phyloP scores from a whole-genome alignment of 2,797 vertebrate genomes.

The Gambelia wislizenii region DNA sequence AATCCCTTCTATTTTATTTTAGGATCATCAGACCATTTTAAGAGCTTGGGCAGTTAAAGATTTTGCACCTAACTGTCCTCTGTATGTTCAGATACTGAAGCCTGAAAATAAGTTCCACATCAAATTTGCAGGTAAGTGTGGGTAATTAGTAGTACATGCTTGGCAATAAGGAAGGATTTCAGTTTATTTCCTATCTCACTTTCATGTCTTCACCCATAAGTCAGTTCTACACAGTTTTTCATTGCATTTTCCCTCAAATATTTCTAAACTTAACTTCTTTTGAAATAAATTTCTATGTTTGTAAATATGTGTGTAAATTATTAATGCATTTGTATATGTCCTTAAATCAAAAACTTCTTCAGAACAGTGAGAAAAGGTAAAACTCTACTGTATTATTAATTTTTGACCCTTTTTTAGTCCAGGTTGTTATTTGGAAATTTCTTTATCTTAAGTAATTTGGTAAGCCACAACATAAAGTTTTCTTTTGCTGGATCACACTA shows the following conservation, averaged over 20 bases:
- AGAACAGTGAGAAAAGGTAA: not conserved
- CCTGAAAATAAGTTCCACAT: constrained; percentile 99
- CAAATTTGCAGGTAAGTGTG: constrained; percentile 94
- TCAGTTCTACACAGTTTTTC: not conserved
- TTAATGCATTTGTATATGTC: not conserved
- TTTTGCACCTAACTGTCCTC: constrained; percentile 97
- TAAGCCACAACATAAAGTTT: no score
- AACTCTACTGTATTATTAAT: not conserved
- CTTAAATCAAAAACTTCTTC: not conserved
- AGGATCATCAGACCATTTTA: constrained; percentile 99
- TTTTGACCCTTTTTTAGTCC: not conserved
- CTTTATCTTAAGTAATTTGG: not conserved
- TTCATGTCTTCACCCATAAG: not conserved
- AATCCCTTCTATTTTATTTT: constrained; percentile 52
- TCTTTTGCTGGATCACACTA: not conserved
- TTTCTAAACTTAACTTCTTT: not conserved
- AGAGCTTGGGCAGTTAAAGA: constrained; percentile 99
- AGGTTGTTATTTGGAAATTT: not conserved
- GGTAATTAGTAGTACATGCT: not conserved
- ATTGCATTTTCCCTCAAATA: no score
- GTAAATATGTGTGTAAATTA: not conserved
- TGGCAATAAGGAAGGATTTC: not conserved
- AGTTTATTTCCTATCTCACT: not conserved
- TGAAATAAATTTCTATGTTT: not conserved
- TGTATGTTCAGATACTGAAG: constrained; percentile 98